phyloP scores from a whole-genome alignment of 2,888 invertebrate species.

The Ommatoiulus sabulosus region DNA sequence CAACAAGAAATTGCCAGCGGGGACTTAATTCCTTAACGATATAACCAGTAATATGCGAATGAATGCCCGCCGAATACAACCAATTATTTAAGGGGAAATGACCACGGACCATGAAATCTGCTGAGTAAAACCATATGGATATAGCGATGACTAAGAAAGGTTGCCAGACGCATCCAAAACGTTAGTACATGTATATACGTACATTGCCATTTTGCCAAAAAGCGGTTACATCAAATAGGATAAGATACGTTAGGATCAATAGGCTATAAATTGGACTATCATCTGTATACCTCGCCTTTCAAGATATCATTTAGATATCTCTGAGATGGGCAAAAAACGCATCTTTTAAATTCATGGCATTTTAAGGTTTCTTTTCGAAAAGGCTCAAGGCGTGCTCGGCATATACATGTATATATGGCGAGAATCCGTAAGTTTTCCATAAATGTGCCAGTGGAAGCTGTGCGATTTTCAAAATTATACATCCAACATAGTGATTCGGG shows the following conservation, averaged over 20 bases:
- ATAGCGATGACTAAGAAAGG: background rate
- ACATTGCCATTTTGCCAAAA: background rate
- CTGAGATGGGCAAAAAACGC: conserved; percentile 1
- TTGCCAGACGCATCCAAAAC: background rate
- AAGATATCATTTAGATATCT: conserved; percentile 21
- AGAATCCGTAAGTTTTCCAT: background rate
- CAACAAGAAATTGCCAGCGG: too few species aligned
- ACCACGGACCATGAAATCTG: background rate
- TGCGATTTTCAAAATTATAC: conserved; percentile 35
- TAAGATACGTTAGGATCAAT: conserved; percentile 33
- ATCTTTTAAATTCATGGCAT: conserved; percentile 39
- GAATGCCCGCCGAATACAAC: too few species aligned
- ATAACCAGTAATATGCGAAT: too few species aligned
- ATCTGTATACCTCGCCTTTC: conserved; percentile 43
- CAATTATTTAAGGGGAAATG: background rate
- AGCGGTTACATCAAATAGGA: conserved; percentile 33
- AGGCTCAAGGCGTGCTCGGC: conserved; percentile 21
- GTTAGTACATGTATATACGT: background rate
- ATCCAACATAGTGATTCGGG: background rate
- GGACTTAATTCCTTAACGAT: too few species aligned
- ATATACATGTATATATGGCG: background rate
- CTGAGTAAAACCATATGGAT: background rate
- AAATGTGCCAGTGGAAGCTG: background rate
- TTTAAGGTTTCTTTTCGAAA: background rate
- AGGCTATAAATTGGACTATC: conserved; percentile 39